Percentiles rank a stretch among this genome's conserved stretches.
Evolutionary conservation across 1,140 invertebrate genomes (phyloP).

Genomic region (Drosophila leontia): DNA sequence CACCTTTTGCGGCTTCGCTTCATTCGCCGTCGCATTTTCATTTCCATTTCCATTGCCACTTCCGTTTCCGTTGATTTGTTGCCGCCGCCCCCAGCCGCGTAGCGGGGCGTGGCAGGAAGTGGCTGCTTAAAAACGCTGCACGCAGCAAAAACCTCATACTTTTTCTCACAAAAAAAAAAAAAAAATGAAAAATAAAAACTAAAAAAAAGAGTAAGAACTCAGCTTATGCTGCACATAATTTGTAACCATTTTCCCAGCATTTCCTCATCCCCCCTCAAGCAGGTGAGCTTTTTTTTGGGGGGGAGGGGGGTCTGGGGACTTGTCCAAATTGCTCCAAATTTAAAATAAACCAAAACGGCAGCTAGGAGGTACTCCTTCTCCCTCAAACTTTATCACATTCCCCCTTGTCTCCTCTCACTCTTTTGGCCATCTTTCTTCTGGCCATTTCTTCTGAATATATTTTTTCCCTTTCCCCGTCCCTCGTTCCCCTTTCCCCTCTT

Average conservation of each 20-base stretch:
- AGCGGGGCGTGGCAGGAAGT: conserved; percentile 66
- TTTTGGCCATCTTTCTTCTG: conserved; percentile 24
- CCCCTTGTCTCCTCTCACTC: neutral
- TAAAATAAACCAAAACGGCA: conserved; percentile 65
- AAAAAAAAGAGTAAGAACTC: conserved; percentile 20
- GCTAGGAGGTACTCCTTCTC: no score
- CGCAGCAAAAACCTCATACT: conserved; percentile 44
- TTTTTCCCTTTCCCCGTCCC: conserved; percentile 1
- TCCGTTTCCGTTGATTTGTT: conserved; percentile 82
- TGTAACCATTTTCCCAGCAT: conserved; percentile 62
- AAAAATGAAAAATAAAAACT: neutral
- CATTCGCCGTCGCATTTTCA: conserved; percentile 64
- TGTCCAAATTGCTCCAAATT: conserved; percentile 71
- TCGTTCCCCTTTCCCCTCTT: neutral
- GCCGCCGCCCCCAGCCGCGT: conserved; percentile 26
- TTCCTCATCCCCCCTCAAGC: conserved; percentile 2
- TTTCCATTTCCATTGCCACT: conserved; percentile 82
- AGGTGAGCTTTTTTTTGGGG: conserved; percentile 13
- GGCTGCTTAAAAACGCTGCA: conserved; percentile 75
- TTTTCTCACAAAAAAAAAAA: neutral
- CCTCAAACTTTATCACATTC: conserved; percentile 49
- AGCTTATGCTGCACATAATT: conserved; percentile 75
- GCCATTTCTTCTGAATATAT: conserved; percentile 27
- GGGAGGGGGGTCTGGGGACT: neutral
- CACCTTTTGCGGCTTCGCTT: conserved; percentile 68